Conservation (phyloP, 2,113 vertebrate genomes). For the Nycticorax nycticorax region DNA sequence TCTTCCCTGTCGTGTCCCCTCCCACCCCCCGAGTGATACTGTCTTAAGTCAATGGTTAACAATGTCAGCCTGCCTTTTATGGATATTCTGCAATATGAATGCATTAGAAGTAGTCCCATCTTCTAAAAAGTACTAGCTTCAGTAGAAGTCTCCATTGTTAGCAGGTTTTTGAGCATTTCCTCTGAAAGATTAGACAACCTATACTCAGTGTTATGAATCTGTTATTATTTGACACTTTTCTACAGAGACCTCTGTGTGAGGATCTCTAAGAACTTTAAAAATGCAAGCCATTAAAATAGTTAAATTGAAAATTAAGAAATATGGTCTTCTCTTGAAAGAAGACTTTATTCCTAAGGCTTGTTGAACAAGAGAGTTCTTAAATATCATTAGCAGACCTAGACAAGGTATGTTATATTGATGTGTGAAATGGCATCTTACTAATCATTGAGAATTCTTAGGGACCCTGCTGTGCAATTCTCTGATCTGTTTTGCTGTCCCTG, state of each 20-base stretch:
- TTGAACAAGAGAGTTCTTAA: neutral
- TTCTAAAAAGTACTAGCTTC: neutral
- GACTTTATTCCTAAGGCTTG: neutral
- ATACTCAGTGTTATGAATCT: neutral
- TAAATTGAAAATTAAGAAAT: neutral
- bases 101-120: neutral
- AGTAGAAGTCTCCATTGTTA: neutral
- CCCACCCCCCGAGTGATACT: neutral
- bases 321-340: neutral
- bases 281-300: neutral
- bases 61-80: neutral
- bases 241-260: neutral
- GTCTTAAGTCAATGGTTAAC: neutral
- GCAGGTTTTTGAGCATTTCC: neutral
- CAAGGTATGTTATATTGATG: neutral
- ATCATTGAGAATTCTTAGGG: neutral
- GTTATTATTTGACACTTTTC: neutral
- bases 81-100: neutral
- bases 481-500: neutral
- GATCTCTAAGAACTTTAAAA: slow-evolving; percentile 5
- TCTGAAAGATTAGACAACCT: neutral
- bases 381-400: neutral
- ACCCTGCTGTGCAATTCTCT: neutral
- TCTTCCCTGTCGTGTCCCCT: no score
- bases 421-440: neutral